These are phyloP conservation scores for Xestia sexstrigata DNA, from an alignment of 2,888 invertebrate genomes.

Conservation along the genomic window DNA sequence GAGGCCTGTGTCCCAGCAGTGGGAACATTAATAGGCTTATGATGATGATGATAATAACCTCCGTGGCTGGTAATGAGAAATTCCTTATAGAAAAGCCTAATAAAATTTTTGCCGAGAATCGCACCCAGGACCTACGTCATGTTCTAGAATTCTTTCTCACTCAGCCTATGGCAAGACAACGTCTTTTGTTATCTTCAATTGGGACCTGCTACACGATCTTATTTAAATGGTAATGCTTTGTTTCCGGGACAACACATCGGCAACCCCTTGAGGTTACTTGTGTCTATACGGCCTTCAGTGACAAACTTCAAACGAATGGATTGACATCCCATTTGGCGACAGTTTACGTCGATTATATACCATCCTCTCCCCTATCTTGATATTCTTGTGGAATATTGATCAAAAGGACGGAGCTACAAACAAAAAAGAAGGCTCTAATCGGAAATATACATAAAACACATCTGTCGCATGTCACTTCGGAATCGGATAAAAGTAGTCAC, in stretches of 20 bases:
- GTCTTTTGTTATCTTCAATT: neutral
- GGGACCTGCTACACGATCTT: neutral
- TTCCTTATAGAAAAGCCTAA: no score
- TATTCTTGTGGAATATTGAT: no score
- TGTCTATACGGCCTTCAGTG: neutral
- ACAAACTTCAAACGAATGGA: neutral
- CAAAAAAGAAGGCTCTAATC: no score
- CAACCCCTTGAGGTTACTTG: neutral
- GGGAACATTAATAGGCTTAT: no score
- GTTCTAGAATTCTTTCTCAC: no score
- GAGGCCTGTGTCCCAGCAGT: no score
- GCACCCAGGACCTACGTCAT: no score
- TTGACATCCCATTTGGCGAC: neutral
- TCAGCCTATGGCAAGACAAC: neutral
- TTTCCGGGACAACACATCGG: neutral
- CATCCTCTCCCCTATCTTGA: no score
- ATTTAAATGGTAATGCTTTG: conserved; percentile 13
- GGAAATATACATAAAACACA: neutral
- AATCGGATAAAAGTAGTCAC: neutral
- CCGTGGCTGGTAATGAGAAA: no score
- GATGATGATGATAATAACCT: no score
- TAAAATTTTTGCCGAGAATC: no score
- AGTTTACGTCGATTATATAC: neutral
- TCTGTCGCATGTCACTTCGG: neutral
- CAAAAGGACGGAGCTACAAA: no score